Evolutionary conservation across 2,113 vertebrate genomes (phyloP).

Genomic region (Athene noctua): DNA sequence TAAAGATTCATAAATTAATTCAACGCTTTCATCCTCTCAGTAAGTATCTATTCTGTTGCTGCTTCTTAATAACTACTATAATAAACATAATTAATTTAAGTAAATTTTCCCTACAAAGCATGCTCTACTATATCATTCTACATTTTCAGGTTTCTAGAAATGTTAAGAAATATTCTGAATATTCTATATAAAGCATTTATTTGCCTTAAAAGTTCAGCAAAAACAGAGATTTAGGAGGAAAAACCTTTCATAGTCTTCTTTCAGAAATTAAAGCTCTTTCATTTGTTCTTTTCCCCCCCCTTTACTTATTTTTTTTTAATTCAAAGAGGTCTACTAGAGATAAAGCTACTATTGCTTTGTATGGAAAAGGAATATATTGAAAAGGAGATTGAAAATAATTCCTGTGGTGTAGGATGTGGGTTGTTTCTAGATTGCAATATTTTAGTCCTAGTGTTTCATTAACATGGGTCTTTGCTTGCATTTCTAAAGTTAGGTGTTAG

Average conservation of each 20-base stretch:
- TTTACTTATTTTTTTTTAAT: no score
- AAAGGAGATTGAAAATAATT: neutral
- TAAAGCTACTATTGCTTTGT: neutral
- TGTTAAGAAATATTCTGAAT: no score
- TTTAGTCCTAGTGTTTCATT: neutral
- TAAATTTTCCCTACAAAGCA: neutral
- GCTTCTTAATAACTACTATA: neutral
- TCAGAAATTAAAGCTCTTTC: neutral
- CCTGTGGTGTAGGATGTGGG: neutral
- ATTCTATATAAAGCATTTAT: neutral
- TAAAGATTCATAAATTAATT: slow-evolving; percentile 34
- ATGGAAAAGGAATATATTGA: neutral
- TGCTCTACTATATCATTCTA: neutral
- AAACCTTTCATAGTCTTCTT: neutral
- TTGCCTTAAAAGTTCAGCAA: neutral
- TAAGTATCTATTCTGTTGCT: neutral
- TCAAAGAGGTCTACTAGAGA: neutral
- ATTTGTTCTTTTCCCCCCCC: fast-evolving
- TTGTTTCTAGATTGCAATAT: neutral
- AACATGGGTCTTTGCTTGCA: neutral
- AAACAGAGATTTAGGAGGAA: fast-evolving
- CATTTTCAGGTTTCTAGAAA: neutral
- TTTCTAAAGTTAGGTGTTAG: neutral
- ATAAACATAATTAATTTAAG: slow-evolving; percentile 22
- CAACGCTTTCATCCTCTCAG: neutral